These are phyloP conservation scores for Anas acuta DNA, from an alignment of 2,797 vertebrate genomes.

Conservation along the genomic window DNA sequence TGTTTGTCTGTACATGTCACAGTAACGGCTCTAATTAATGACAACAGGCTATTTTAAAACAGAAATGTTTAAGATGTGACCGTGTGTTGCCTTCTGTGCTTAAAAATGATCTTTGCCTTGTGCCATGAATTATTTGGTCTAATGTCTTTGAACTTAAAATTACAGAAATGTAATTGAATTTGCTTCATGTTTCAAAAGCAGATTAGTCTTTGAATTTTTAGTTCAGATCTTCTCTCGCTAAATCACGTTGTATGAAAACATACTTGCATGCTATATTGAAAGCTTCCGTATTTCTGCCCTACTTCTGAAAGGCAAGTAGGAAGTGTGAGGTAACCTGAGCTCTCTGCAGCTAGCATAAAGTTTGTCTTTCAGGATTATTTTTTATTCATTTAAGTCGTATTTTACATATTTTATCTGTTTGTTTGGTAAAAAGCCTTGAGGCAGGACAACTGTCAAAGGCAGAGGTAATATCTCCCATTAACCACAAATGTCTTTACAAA, in stretches of 20 bases:
- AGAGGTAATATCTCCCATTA: not conserved
- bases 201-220: slow-evolving; percentile 39
- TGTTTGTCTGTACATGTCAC: not conserved
- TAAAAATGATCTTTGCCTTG: not conserved
- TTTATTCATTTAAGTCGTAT: not conserved
- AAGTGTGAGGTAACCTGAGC: not conserved
- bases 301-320: slow-evolving; percentile 17
- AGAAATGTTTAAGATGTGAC: not conserved
- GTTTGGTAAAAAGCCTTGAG: not conserved
- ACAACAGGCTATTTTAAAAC: not conserved
- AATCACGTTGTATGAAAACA: not conserved
- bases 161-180: slow-evolving; percentile 36
- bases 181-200: slow-evolving; percentile 16
- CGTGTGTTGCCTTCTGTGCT: not conserved
- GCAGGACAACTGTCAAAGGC: not conserved
- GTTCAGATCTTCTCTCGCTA: not conserved
- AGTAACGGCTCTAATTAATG: slow-evolving; percentile 16
- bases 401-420: not conserved
- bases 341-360: not conserved
- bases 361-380: slow-evolving; percentile 1
- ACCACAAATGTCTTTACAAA: not conserved
- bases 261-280: slow-evolving; percentile 1
- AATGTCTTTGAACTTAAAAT: slow-evolving; percentile 35
- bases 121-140: not conserved
- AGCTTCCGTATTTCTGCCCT: slow-evolving; percentile 34